These are phyloP conservation scores for Nowickia ferox DNA, from an alignment of 2,888 invertebrate genomes.

Conservation along the genomic window DNA sequence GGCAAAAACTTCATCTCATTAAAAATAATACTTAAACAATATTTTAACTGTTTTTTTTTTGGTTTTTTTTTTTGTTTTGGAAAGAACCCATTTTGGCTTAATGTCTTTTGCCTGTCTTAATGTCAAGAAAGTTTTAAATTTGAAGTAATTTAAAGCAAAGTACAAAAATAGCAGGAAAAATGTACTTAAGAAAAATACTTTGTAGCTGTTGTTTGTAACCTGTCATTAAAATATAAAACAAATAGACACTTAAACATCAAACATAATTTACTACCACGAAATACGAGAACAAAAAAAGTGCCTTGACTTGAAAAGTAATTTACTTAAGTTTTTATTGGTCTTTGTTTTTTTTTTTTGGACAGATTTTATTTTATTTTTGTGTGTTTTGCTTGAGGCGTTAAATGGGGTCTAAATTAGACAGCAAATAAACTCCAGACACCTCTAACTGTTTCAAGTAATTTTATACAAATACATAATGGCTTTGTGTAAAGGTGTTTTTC, in stretches of 20 bases:
- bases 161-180: slow-evolving; percentile 32
- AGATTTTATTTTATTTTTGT: slow-evolving; percentile 45
- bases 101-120: slow-evolving; percentile 5
- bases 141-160: slow-evolving; percentile 14
- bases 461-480: slow-evolving; percentile 44
- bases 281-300: slow-evolving; percentile 17
- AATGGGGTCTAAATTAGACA: slow-evolving; percentile 61
- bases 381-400: slow-evolving; percentile 43
- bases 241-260: slow-evolving; percentile 59
- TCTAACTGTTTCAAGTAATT: slow-evolving; percentile 50
- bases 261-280: slow-evolving; percentile 53
- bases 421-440: slow-evolving; percentile 37
- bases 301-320: slow-evolving; percentile 50
- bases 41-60: slow-evolving; percentile 31
- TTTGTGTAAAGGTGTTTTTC: slow-evolving; percentile 7
- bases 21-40: slow-evolving; percentile 40
- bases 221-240: slow-evolving; percentile 59
- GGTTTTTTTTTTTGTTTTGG: background rate
- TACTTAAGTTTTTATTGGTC: slow-evolving; percentile 46
- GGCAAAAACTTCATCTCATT: slow-evolving; percentile 17
- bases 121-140: slow-evolving; percentile 11
- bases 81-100: slow-evolving; percentile 22
- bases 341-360: slow-evolving; percentile 26
- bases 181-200: slow-evolving; percentile 20
- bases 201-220: slow-evolving; percentile 14